Evolutionary conservation across 1,140 invertebrate genomes (phyloP).

Genomic region (Cherax quadricarinatus): DNA sequence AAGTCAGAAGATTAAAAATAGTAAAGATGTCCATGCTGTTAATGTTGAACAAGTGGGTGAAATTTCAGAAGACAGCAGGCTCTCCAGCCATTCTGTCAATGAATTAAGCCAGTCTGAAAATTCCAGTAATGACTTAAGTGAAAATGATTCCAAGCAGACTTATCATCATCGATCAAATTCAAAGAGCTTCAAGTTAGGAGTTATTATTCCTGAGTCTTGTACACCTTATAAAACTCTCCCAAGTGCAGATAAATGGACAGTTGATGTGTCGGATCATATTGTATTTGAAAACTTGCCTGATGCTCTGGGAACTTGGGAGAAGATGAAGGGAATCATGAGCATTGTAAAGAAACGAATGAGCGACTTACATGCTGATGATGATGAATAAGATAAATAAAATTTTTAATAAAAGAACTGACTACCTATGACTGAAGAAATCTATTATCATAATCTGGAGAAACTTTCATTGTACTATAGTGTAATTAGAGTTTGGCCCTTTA

Average conservation of each 20-base stretch:
- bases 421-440: too few species aligned
- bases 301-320: constrained; percentile 50
- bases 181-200: constrained; percentile 45
- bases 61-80: constrained; percentile 33
- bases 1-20: not conserved
- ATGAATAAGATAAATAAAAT: constrained; percentile 15
- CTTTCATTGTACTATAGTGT: too few species aligned
- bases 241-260: constrained; percentile 41
- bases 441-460: too few species aligned
- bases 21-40: not conserved
- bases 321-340: constrained; percentile 55
- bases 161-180: constrained; percentile 50
- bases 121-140: constrained; percentile 15
- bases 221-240: constrained; percentile 44
- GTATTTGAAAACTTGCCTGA: constrained; percentile 58
- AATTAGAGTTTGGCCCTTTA: too few species aligned
- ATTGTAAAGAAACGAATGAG: constrained; percentile 19
- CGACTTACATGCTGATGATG: constrained; percentile 50
- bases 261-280: constrained; percentile 56
- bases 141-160: not conserved
- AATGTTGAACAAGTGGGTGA: not conserved
- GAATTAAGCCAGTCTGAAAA: constrained; percentile 39
- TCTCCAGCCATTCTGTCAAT: not conserved
- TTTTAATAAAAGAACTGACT: too few species aligned
- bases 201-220: constrained; percentile 42